A percentile compares a stretch with the other conserved stretches of the same genome.
phyloP scores from a whole-genome alignment of 2,888 invertebrate genomes.

The Odontocerum albicorne region DNA sequence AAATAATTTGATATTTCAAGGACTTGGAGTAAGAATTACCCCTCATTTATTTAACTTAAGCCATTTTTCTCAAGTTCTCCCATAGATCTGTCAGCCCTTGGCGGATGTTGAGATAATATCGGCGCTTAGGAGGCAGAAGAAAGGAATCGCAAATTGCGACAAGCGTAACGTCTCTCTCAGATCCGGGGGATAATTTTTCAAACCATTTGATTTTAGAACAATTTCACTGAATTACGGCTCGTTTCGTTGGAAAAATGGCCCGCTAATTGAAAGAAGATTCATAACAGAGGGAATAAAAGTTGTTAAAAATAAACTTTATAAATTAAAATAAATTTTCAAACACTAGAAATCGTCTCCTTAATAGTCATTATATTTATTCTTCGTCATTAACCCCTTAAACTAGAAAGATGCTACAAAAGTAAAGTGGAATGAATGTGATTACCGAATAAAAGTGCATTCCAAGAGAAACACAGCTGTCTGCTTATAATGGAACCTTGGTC shows the following conservation, averaged over 20 bases:
- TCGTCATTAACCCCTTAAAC: too few species aligned
- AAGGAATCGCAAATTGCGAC: slow-evolving; percentile 22
- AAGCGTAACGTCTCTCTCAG: slow-evolving; percentile 10
- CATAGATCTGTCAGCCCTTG: slow-evolving; percentile 3
- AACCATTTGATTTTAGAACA: slow-evolving; percentile 16
- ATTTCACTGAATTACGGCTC: background rate
- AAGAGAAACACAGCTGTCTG: too few species aligned
- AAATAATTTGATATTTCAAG: slow-evolving; percentile 1
- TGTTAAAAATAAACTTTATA: too few species aligned
- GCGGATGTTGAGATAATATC: slow-evolving; percentile 3
- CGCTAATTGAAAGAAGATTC: background rate
- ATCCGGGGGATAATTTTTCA: slow-evolving; percentile 16
- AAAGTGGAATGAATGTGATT: too few species aligned
- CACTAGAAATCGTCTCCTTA: too few species aligned
- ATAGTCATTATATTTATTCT: too few species aligned
- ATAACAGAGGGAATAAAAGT: too few species aligned
- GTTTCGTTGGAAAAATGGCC: background rate
- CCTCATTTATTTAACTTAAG: background rate
- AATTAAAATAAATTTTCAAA: too few species aligned
- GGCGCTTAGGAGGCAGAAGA: background rate
- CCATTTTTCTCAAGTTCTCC: background rate
- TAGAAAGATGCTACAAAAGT: too few species aligned
- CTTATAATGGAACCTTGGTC: too few species aligned
- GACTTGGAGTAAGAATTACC: background rate
- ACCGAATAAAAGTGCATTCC: too few species aligned